These are phyloP conservation scores for Cheirogaleus medius DNA, from an alignment of 2,113 vertebrate genomes.

Conservation along the genomic window DNA sequence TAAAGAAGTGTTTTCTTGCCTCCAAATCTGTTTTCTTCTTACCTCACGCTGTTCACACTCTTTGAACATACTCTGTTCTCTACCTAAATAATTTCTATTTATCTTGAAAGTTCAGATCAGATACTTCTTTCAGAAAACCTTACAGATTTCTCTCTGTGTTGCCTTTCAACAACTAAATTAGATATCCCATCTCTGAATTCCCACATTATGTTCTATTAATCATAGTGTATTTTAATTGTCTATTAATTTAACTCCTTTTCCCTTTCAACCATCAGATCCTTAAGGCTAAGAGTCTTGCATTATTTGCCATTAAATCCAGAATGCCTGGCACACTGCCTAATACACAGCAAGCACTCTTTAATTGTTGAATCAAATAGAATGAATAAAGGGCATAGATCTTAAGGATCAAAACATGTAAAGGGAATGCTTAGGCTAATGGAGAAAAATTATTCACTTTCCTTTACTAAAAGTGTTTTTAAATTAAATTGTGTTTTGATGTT, in stretches of 20 bases:
- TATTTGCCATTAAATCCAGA: conserved; percentile 24
- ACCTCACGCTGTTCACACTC: background rate
- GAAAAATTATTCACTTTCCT: background rate
- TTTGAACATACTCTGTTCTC: background rate
- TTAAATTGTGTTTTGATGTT: no score
- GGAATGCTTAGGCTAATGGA: background rate
- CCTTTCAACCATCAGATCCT: background rate
- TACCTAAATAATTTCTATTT: background rate
- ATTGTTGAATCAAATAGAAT: background rate
- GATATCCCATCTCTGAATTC: background rate
- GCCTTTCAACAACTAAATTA: background rate
- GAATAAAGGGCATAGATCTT: background rate
- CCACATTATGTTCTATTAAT: background rate
- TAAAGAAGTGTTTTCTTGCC: background rate
- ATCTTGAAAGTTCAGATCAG: background rate
- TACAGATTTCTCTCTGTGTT: background rate
- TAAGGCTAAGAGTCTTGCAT: background rate
- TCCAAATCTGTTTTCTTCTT: background rate
- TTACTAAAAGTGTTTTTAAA: background rate
- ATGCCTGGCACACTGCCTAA: background rate
- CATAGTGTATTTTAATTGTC: background rate
- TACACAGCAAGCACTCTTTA: background rate
- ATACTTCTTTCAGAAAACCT: background rate
- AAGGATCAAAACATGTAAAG: background rate
- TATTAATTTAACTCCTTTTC: conserved; percentile 19